These are phyloP conservation scores for Edolisoma coerulescens DNA, from an alignment of 2,113 vertebrate genomes.

Conservation along the genomic window DNA sequence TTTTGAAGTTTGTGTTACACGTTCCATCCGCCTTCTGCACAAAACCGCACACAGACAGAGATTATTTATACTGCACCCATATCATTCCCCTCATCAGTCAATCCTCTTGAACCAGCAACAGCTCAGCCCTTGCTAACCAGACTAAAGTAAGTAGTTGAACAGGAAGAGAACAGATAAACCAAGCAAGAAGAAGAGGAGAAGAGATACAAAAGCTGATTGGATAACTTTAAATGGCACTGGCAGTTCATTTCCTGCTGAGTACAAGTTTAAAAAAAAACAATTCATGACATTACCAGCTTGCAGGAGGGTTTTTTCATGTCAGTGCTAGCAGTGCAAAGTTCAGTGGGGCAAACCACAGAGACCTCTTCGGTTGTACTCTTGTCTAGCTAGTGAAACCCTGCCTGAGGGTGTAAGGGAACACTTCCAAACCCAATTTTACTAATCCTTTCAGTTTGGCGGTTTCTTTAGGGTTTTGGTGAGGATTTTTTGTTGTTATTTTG, in stretches of 20 bases:
- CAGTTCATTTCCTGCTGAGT: background rate
- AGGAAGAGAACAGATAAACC: background rate
- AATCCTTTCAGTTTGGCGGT: background rate
- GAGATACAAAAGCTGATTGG: background rate
- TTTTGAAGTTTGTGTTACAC: conserved; percentile 96
- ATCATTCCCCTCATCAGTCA: background rate
- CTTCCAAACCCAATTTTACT: background rate
- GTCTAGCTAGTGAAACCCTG: background rate
- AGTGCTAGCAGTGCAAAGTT: background rate
- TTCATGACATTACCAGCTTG: background rate
- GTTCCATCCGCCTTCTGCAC: conserved; percentile 88
- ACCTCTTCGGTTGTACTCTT: background rate
- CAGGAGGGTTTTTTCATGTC: background rate
- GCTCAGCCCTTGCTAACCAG: background rate
- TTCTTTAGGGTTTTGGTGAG: background rate
- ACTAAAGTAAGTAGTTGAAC: background rate
- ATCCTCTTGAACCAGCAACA: background rate
- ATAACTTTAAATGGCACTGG: background rate
- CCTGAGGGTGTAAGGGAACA: background rate
- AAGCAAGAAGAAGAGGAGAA: background rate
- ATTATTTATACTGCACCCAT: background rate
- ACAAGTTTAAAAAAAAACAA: background rate
- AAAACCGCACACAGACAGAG: background rate
- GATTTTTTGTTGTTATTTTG: background rate
- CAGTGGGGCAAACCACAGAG: background rate